Evolutionary conservation across 2,888 invertebrate species (phyloP).

Genomic region (Drosophila gaucha): DNA sequence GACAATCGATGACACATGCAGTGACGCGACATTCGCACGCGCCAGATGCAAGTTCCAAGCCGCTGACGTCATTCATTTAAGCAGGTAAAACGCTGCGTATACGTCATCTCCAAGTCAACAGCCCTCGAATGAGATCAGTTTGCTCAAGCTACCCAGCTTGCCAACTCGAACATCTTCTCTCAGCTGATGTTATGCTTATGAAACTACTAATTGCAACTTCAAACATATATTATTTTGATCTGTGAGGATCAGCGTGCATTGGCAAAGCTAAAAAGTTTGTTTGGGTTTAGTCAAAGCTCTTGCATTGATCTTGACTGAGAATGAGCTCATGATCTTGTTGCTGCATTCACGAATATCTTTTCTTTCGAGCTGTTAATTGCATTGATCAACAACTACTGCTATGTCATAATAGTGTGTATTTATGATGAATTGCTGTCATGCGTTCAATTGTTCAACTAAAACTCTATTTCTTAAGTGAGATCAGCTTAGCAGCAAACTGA

Average conservation of each 20-base stretch:
- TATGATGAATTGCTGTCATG: background rate
- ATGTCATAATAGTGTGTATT: background rate
- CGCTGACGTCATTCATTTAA: conserved; percentile 58
- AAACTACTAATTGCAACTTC: conserved; percentile 14
- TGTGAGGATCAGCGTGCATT: background rate
- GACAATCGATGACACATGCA: conserved; percentile 68
- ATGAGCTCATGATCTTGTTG: conserved; percentile 13
- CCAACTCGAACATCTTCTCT: background rate
- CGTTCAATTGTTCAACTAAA: background rate
- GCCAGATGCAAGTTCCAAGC: conserved; percentile 34
- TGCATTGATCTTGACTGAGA: conserved; percentile 5
- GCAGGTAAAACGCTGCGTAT: conserved; percentile 42
- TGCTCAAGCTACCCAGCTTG: too few species aligned
- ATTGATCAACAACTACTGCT: conserved; percentile 1
- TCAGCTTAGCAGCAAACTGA: background rate
- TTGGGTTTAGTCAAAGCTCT: background rate
- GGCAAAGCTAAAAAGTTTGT: background rate
- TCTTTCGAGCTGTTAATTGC: conserved; percentile 10
- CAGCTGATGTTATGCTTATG: background rate
- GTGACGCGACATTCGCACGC: conserved; percentile 41
- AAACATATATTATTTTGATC: background rate
- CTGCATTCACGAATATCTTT: background rate
- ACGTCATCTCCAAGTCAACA: conserved; percentile 38
- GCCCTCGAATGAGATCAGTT: conserved; percentile 20
- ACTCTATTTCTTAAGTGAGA: background rate